These are phyloP conservation scores for Scaptomyza montana DNA, from an alignment of 1,140 invertebrate species.

Conservation along the genomic window DNA sequence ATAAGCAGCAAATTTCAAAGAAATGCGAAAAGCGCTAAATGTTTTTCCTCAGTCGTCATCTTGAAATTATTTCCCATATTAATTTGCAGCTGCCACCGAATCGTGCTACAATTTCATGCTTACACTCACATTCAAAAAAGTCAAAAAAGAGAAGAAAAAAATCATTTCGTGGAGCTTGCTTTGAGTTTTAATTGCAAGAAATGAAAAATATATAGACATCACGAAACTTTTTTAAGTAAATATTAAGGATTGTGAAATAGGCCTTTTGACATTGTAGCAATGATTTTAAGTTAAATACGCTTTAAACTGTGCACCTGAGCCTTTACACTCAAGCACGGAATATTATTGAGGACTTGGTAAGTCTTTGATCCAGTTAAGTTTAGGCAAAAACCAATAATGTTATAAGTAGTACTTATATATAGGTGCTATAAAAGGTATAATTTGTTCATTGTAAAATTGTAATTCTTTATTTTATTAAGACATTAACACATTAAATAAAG, in stretches of 20 bases:
- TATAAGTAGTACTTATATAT: no score
- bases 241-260: not conserved
- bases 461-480: not conserved
- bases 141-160: not conserved
- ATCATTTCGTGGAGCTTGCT: not conserved
- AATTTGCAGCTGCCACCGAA: constrained; percentile 33
- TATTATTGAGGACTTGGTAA: no score
- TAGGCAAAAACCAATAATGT: no score
- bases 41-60: constrained; percentile 19
- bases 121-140: not conserved
- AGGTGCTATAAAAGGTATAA: no score
- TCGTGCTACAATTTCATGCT: constrained; percentile 1
- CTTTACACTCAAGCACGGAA: no score
- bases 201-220: not conserved
- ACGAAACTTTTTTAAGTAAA: not conserved
- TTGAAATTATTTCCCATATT: constrained; percentile 33
- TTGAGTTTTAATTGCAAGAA: constrained; percentile 4
- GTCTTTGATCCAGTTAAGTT: no score
- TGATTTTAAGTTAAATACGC: no score
- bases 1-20: constrained; percentile 35
- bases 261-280: not conserved
- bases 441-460: no score
- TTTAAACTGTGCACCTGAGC: no score
- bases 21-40: constrained; percentile 21
- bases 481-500: no score